These are phyloP conservation scores for Drosophila repletoides DNA, from an alignment of 1,140 invertebrate genomes.

Conservation along the genomic window DNA sequence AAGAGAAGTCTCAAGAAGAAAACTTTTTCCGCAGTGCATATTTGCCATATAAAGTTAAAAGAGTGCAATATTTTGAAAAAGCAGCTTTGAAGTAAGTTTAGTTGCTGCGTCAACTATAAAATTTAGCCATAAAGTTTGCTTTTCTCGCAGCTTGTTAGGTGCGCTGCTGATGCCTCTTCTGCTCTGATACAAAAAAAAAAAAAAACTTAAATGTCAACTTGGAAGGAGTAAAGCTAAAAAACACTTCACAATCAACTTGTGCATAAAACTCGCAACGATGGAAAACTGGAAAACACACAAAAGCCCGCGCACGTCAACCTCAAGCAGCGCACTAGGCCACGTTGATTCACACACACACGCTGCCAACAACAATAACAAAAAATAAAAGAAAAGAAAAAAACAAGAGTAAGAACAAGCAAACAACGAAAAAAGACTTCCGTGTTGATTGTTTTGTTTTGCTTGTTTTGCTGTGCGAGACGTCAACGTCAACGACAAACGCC, in stretches of 20 bases:
- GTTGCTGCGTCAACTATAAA: conserved; percentile 12
- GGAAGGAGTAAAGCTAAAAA: conserved; percentile 73
- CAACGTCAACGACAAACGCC: conserved; percentile 50
- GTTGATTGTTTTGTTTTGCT: conserved; percentile 77
- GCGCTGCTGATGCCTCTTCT: conserved; percentile 15
- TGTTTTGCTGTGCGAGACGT: conserved; percentile 56
- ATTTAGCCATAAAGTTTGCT: conserved; percentile 18
- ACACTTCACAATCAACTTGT: conserved; percentile 60
- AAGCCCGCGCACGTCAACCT: conserved; percentile 69
- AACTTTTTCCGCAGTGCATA: too few relatives aligned
- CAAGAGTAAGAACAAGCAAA: conserved; percentile 46
- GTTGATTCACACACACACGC: conserved; percentile 61
- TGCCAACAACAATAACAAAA: conserved; percentile 34
- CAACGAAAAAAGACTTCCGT: conserved; percentile 71
- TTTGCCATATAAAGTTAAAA: too few relatives aligned
- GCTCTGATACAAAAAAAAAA: conserved; percentile 25
- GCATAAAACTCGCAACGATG: conserved; percentile 67
- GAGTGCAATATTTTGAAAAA: neutral
- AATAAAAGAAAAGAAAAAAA: conserved; percentile 12
- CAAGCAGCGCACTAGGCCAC: conserved; percentile 76
- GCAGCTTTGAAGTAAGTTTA: neutral
- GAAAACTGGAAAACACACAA: conserved; percentile 41
- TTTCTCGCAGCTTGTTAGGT: conserved; percentile 6
- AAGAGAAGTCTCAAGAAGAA: too few relatives aligned
- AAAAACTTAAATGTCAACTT: conserved; percentile 73